Evolutionary conservation across 2,113 vertebrate species (phyloP).

Genomic region (Paracanthobrama guichenoti): DNA sequence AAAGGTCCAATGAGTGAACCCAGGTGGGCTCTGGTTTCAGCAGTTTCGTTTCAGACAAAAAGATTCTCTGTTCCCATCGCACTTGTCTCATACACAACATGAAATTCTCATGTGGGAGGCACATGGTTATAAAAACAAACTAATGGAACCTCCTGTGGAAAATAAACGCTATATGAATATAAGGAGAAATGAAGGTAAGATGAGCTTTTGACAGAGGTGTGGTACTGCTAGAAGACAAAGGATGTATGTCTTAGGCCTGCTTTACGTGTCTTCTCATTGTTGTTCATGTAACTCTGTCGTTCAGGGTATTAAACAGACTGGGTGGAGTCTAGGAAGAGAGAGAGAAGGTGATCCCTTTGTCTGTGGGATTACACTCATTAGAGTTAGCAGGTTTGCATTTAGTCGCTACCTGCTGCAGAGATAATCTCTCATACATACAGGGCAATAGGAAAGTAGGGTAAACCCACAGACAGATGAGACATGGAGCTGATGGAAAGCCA

Average conservation of each 20-base stretch:
- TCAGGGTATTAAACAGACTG: neutral
- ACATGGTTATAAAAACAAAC: neutral
- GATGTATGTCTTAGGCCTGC: conserved; percentile 16
- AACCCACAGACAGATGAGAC: conserved; percentile 3
- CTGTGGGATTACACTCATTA: conserved; percentile 69
- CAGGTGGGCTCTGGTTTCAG: neutral
- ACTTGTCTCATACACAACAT: neutral
- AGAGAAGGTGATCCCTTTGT: conserved; percentile 65
- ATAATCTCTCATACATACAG: conserved; percentile 54
- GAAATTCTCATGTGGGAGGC: neutral
- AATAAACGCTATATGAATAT: conserved; percentile 62
- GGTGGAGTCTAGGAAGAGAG: neutral
- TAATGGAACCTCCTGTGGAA: conserved; percentile 29
- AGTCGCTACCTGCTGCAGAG: conserved; percentile 46
- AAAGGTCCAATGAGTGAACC: neutral
- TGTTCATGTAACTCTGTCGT: neutral
- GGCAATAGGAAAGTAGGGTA: conserved; percentile 25
- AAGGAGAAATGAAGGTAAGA: neutral
- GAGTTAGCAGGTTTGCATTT: conserved; percentile 63
- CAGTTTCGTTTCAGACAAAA: neutral
- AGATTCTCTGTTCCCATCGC: neutral
- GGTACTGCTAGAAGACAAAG: conserved; percentile 7
- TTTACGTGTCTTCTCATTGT: conserved; percentile 9
- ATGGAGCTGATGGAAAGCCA: neutral
- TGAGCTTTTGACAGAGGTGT: conserved; percentile 20